These are phyloP conservation scores for Oligia latruncula DNA, from an alignment of 2,888 invertebrate species.

Conservation along the genomic window DNA sequence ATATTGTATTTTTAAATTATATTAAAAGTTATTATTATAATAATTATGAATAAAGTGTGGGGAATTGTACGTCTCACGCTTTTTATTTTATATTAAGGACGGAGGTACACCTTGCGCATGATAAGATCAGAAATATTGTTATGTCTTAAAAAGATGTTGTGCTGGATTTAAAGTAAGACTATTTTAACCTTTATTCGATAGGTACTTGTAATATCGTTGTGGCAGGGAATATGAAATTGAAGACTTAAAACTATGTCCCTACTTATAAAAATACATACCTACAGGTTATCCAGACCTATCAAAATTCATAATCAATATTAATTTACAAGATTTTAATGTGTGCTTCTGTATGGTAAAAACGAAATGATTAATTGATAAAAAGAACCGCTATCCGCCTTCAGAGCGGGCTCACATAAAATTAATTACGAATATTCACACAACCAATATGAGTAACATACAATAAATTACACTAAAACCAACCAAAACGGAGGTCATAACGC, in stretches of 20 bases:
- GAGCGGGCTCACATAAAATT: slow-evolving; percentile 27
- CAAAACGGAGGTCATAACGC: slow-evolving; percentile 78
- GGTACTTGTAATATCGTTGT: neutral
- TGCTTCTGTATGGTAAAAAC: slow-evolving; percentile 41
- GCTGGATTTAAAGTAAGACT: slow-evolving; percentile 12
- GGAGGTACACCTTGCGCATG: slow-evolving; percentile 35
- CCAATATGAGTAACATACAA: slow-evolving; percentile 65
- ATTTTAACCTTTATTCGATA: slow-evolving; percentile 8
- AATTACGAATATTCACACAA: slow-evolving; percentile 43
- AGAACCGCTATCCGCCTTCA: slow-evolving; percentile 27
- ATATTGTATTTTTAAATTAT: slow-evolving; percentile 65
- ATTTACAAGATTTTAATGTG: slow-evolving; percentile 10
- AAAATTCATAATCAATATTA: slow-evolving; percentile 12
- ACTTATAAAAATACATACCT: neutral
- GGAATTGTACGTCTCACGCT: slow-evolving; percentile 35
- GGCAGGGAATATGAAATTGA: neutral
- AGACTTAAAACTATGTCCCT: neutral
- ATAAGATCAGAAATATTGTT: slow-evolving; percentile 54
- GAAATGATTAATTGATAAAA: slow-evolving; percentile 48
- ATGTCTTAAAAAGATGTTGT: slow-evolving; percentile 31
- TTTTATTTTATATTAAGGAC: slow-evolving; percentile 38
- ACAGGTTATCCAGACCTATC: neutral
- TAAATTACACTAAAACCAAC: slow-evolving; percentile 75
- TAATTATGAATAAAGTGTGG: slow-evolving; percentile 49
- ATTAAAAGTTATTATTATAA: slow-evolving; percentile 61